Base-by-base conservation (phyloP, 2,113 vertebrate genomes). In the Eptesicus fuscus region DNA sequence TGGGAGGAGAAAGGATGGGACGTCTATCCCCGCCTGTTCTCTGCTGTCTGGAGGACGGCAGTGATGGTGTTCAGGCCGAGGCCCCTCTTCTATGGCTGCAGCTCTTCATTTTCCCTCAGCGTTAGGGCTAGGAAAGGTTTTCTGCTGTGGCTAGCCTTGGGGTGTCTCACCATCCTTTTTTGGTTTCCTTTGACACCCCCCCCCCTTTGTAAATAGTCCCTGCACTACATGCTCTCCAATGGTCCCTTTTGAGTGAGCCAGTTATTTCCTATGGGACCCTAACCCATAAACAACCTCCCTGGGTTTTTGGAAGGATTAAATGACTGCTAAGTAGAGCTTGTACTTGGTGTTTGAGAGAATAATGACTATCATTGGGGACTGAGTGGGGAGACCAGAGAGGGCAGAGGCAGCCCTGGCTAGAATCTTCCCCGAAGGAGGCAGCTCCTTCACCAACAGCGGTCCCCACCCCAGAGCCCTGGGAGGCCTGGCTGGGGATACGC, bases 401-500 rank as follows among this genome's bases (percentile, higher is more conserved):
- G 47, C 4, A 49, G 30, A 78, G 84, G 63, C 53, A 16, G 77
- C n/a, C 80, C 91, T 77, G 92, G 94, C 70, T 32, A 63, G 88
- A 51, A n/a, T 35, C 82, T 49, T 28, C 89, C 83, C 79, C 35
- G 79, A 25, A 90, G 83, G 76, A 93, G 70, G 95, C 78, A 63
- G 83, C 89, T 83, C 83, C 93, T 80, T 53, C 85, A n/a, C 53
- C 95, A 32, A 12, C 30, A 20, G 7, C 47, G 0, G 12, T 85
- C 74, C 78, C 95, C 71, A 23, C 71, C 56, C 93, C 4, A 6
- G 44, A 76, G 93, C 94, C 93, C 83, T 30, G 94, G 93, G 96
- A 95, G 95, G 96, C 92, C 96, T 96, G 96, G 95, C 94, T 1
- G 7, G 49, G 96, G 97, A 96, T 93, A 94, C 85, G 96, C 97